phyloP scores from a whole-genome alignment of 2,888 invertebrate genomes.

The Calameuta pallipes region DNA sequence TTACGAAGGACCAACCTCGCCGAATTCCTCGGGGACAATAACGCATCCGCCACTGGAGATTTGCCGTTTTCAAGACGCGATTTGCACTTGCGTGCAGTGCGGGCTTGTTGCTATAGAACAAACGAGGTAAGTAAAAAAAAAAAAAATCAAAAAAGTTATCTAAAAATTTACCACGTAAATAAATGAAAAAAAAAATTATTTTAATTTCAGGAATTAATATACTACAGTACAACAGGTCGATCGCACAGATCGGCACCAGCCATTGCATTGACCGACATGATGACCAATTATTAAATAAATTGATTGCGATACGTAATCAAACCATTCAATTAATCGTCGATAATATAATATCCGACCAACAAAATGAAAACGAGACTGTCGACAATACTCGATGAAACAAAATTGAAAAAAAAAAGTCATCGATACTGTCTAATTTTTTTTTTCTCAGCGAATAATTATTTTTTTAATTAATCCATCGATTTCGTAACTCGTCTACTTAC shows the following conservation, averaged over 20 bases:
- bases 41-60: constrained; percentile 15
- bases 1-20: constrained; percentile 64
- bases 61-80: constrained; percentile 14
- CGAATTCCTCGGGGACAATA: constrained; percentile 43
- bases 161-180: not conserved
- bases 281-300: constrained; percentile 17
- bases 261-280: constrained; percentile 18
- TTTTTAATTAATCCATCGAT: not conserved
- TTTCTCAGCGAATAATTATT: too few relatives aligned
- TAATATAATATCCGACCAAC: not conserved
- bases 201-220: constrained; percentile 16
- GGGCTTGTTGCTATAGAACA: constrained; percentile 18
- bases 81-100: constrained; percentile 13
- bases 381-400: not conserved
- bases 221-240: constrained; percentile 13
- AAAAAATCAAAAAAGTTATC: not conserved
- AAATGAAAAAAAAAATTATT: not conserved
- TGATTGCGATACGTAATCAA: not conserved
- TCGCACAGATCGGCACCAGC: constrained; percentile 22
- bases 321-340: not conserved
- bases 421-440: not conserved
- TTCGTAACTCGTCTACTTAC: not conserved
- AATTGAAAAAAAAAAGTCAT: not conserved
- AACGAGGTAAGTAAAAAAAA: constrained; percentile 9
- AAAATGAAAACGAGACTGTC: not conserved